Evolutionary conservation across 2,113 vertebrate genomes (phyloP).

Genomic region (Ptychochromis oligacanthus): DNA sequence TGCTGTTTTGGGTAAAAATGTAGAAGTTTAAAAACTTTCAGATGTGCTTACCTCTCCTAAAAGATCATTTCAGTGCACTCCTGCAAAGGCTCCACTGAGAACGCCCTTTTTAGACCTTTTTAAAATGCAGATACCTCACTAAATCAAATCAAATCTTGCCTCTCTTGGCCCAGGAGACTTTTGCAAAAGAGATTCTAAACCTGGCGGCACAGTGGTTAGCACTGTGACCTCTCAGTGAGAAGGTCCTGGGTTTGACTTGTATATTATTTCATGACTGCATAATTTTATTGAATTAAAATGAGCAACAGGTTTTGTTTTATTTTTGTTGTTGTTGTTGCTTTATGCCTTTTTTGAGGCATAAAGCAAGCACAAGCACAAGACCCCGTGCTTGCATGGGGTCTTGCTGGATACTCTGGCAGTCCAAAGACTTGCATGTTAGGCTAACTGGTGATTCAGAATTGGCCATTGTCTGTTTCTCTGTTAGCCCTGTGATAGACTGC

Average conservation of each 20-base stretch:
- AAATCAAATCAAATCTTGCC: neutral
- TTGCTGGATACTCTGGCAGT: too few species aligned
- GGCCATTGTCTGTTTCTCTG: neutral
- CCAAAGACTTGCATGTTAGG: neutral
- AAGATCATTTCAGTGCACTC: neutral
- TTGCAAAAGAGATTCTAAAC: too few species aligned
- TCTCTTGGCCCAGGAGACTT: neutral
- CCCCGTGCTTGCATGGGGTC: too few species aligned
- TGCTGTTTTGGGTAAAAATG: neutral
- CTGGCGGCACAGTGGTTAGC: neutral
- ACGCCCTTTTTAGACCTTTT: neutral
- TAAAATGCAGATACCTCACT: neutral
- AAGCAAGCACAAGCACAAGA: too few species aligned
- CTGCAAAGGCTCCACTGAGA: neutral
- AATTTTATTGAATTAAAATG: too few species aligned
- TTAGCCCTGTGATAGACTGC: neutral
- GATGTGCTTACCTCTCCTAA: neutral
- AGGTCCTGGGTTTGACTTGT: neutral
- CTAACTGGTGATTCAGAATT: neutral
- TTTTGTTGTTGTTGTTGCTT: too few species aligned
- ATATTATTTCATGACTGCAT: too few species aligned
- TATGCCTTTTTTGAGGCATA: too few species aligned
- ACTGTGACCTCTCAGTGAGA: neutral
- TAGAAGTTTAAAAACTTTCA: neutral
- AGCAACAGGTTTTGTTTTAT: too few species aligned